Percentiles rank a stretch among this genome's conserved stretches.
phyloP scores from a whole-genome alignment of 2,797 vertebrate species.

The Smutsia gigantea region DNA sequence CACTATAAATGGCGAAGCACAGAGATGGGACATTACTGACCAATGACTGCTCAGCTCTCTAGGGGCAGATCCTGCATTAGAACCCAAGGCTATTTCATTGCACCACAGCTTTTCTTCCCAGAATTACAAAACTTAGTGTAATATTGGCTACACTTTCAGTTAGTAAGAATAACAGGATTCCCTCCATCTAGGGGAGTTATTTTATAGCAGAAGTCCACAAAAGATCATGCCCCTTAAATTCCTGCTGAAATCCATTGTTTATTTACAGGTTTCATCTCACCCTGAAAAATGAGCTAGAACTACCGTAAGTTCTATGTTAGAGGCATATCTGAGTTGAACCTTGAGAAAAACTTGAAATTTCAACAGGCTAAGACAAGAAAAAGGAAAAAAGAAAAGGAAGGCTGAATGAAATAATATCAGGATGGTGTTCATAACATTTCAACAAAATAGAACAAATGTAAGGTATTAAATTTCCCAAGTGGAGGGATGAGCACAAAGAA shows the following conservation, averaged over 20 bases:
- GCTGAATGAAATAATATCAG: background rate
- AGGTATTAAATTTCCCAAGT: background rate
- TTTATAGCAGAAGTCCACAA: background rate
- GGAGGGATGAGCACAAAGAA: background rate
- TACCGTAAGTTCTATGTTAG: background rate
- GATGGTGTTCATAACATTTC: background rate
- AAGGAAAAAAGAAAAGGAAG: background rate
- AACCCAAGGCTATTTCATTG: background rate
- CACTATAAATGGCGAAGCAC: background rate
- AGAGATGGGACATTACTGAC: background rate
- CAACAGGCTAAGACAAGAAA: background rate
- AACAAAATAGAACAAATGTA: background rate
- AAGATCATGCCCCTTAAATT: background rate
- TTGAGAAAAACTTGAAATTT: background rate
- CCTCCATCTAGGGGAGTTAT: background rate
- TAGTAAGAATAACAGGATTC: background rate
- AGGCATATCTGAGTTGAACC: background rate
- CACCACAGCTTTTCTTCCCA: background rate
- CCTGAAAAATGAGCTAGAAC: background rate
- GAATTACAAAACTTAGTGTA: background rate
- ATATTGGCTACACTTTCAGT: background rate
- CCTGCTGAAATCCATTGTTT: background rate
- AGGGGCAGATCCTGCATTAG: background rate
- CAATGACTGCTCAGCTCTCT: background rate
- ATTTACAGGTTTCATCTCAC: background rate